Evolutionary conservation across 2,113 vertebrate species (phyloP), one percentile per base, ranked within the genome.

Genomic region (Gorsachius goisagi): DNA sequence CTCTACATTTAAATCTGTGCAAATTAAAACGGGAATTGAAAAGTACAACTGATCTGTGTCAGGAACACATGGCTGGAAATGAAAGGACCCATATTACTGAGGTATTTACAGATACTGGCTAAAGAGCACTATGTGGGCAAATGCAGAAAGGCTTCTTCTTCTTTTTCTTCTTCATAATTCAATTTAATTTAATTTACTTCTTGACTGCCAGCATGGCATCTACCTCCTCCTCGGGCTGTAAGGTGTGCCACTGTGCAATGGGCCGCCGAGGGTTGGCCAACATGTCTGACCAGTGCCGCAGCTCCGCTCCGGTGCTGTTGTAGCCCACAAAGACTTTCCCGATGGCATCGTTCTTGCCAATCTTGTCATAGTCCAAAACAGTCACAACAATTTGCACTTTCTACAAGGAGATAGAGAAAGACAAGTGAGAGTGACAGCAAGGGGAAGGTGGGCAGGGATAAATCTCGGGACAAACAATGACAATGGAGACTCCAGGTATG

Each of bases 291-390:
- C 99, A 99, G 77, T 99, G 99, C 96, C 99, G 99, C 86, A 99
- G 98, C 98, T 99, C 99, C 7, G 99, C 99, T 5, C 99, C 99
- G 4, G 99, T 98, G 98, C 99, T 99, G 96, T 99, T 99, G 97
- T 99, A 99, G 98, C 99, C 99, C 98, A 99, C 99, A 98, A 99
- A 99, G 79, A 99, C 99, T 92, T 99, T 99, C 73, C 99, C 99
- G 96, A 99, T 99, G 97, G 99, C 99, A 98, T 99, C 99, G 17
- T 99, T 99, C 98, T 99, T 99, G 98, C 99, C 99, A 98, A 99
- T 99, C 99, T 99, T 99, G 99, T 99, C 99, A 99, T 99, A 99
- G 99, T 99, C 99, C 99, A 99, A 99, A 98, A 99, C 99, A 97
- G 99, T 99, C 97, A 99, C 99, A 98, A 99, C 99, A 98, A 99